phyloP scores from a whole-genome alignment of 2,888 invertebrate species.

The Drosophila peninsularis region DNA sequence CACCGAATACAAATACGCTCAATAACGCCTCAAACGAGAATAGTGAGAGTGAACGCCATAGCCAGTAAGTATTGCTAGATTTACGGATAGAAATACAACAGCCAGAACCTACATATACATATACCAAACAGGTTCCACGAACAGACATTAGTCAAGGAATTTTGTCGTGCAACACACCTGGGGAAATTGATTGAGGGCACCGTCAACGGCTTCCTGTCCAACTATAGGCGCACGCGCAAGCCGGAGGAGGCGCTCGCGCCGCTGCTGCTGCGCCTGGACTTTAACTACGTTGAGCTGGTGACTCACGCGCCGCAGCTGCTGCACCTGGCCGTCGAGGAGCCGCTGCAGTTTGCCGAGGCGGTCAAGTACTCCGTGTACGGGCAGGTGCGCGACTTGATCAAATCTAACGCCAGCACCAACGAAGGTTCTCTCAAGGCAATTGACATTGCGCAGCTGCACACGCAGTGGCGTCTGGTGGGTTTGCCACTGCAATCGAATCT shows the following conservation, averaged over 20 bases:
- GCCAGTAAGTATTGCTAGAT: slow-evolving; percentile 50
- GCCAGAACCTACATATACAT: neutral
- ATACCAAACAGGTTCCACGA: slow-evolving; percentile 73
- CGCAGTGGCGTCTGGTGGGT: slow-evolving; percentile 73
- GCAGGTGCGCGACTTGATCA: slow-evolving; percentile 64
- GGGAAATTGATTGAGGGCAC: slow-evolving; percentile 68
- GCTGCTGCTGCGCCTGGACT: slow-evolving; percentile 68
- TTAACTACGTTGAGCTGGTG: slow-evolving; percentile 68
- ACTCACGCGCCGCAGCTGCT: slow-evolving; percentile 55
- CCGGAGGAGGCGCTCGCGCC: slow-evolving; percentile 78
- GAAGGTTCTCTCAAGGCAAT: slow-evolving; percentile 54
- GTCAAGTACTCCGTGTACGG: slow-evolving; percentile 76
- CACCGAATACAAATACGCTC: slow-evolving; percentile 7
- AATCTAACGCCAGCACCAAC: slow-evolving; percentile 23
- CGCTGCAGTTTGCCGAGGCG: slow-evolving; percentile 74
- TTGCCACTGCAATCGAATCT: slow-evolving; percentile 72
- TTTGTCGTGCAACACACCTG: slow-evolving; percentile 67
- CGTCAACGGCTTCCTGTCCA: slow-evolving; percentile 59
- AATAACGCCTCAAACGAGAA: slow-evolving; percentile 11
- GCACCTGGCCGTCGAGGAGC: slow-evolving; percentile 75
- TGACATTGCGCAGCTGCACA: slow-evolving; percentile 79
- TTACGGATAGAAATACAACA: neutral
- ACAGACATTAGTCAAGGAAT: slow-evolving; percentile 74
- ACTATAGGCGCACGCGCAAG: slow-evolving; percentile 55
- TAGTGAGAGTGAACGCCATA: slow-evolving; percentile 22